phyloP scores from a whole-genome alignment of 2,888 invertebrate species.

The Merodon equestris region DNA sequence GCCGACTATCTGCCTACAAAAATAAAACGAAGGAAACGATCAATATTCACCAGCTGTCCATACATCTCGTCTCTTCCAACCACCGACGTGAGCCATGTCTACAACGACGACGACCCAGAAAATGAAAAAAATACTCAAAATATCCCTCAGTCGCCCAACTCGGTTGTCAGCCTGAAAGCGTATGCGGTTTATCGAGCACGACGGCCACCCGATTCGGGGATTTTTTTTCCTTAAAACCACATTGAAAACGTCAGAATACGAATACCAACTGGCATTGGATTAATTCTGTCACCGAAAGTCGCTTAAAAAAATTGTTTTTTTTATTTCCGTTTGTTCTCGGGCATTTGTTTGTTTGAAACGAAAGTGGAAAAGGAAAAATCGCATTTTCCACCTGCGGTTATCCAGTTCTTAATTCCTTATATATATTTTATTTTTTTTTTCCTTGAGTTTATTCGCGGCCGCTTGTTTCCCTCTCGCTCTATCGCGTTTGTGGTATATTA shows the following conservation, averaged over 20 bases:
- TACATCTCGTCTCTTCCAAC: conserved; percentile 9
- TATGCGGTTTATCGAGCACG: conserved; percentile 42
- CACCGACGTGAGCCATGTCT: not conserved
- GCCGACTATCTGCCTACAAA: conserved; percentile 9
- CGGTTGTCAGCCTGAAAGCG: conserved; percentile 50
- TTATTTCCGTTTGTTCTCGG: too few relatives aligned
- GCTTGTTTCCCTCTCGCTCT: too few relatives aligned
- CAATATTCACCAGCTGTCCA: conserved; percentile 40
- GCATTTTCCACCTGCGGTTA: conserved; percentile 30
- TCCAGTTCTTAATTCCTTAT: conserved; percentile 6
- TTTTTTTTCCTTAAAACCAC: conserved; percentile 33
- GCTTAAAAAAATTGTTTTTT: conserved; percentile 7
- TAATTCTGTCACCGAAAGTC: conserved; percentile 18
- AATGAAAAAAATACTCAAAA: conserved; percentile 1
- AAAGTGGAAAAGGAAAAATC: conserved; percentile 8
- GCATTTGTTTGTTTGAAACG: conserved; percentile 11
- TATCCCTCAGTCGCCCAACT: conserved; percentile 50
- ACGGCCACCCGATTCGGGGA: conserved; percentile 23
- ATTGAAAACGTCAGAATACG: conserved; percentile 10
- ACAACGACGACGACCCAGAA: too few relatives aligned
- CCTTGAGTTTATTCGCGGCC: too few relatives aligned
- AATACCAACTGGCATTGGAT: too few relatives aligned
- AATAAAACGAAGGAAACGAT: conserved; percentile 43
- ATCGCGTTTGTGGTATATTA: too few relatives aligned
- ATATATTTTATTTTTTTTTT: too few relatives aligned